phyloP scores from a whole-genome alignment of 2,888 invertebrate species.

The Leucophenga maculata region DNA sequence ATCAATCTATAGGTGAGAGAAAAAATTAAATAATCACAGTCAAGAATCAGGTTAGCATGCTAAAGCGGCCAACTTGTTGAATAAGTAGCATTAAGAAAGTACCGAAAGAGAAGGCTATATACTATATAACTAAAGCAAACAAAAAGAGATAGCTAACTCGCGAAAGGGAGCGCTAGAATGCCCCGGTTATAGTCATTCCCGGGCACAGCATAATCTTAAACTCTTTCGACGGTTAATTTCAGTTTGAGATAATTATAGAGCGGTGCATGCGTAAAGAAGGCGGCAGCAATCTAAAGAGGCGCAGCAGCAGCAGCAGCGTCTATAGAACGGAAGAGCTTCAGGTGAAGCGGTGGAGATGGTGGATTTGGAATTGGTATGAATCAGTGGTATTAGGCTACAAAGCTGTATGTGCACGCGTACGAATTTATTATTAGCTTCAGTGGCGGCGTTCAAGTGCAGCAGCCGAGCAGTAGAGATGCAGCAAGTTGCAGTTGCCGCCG shows the following conservation, averaged over 20 bases:
- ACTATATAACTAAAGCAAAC: not conserved
- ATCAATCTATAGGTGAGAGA: constrained; percentile 48
- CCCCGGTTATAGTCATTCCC: not conserved
- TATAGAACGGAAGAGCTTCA: constrained; percentile 14
- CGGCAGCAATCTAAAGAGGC: constrained; percentile 20
- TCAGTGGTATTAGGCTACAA: constrained; percentile 22
- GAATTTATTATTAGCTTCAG: constrained; percentile 64
- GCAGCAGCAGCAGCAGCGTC: constrained; percentile 16
- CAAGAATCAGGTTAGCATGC: constrained; percentile 40
- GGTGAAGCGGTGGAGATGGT: constrained; percentile 19
- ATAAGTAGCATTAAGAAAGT: not conserved
- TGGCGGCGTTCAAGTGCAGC: not conserved
- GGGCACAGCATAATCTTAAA: constrained; percentile 55
- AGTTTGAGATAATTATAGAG: constrained; percentile 70
- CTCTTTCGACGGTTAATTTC: constrained; percentile 70
- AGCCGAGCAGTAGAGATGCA: too few species aligned
- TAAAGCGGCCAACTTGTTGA: constrained; percentile 31
- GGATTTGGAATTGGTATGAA: constrained; percentile 7
- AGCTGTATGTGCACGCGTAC: constrained; percentile 66
- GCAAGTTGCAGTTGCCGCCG: not conserved
- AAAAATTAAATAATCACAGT: constrained; percentile 32
- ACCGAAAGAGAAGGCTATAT: constrained; percentile 8
- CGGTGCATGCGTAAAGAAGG: constrained; percentile 46
- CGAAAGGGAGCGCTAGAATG: not conserved
- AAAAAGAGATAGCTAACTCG: constrained; percentile 33